These are phyloP conservation scores for Glossosoma conforme DNA, from an alignment of 1,140 invertebrate species.

Conservation along the genomic window DNA sequence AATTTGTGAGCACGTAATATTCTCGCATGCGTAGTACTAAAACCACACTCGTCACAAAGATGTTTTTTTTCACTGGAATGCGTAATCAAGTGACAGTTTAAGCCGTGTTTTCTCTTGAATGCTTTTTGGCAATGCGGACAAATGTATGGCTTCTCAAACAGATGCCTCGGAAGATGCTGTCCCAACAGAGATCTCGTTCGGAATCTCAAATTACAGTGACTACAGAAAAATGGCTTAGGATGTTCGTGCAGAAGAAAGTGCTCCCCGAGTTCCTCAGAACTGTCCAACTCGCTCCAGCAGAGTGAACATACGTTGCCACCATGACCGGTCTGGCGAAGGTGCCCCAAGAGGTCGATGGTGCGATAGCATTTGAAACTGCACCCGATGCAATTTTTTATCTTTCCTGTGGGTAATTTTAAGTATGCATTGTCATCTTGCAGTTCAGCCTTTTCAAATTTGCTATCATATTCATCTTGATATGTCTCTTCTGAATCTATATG, in stretches of 20 bases:
- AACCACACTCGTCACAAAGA: slow-evolving; percentile 59
- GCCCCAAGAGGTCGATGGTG: slow-evolving; percentile 40
- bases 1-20: slow-evolving; percentile 54
- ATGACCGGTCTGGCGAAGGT: slow-evolving; percentile 46
- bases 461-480: too few relatives aligned
- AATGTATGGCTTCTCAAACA: slow-evolving; percentile 51
- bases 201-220: slow-evolving; percentile 50
- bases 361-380: slow-evolving; percentile 42
- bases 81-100: slow-evolving; percentile 53
- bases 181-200: slow-evolving; percentile 49
- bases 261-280: slow-evolving; percentile 39
- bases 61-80: slow-evolving; percentile 55
- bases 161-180: slow-evolving; percentile 54
- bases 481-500: too few relatives aligned
- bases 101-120: slow-evolving; percentile 60
- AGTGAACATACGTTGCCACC: slow-evolving; percentile 47
- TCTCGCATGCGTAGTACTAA: slow-evolving; percentile 54
- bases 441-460: too few relatives aligned
- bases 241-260: slow-evolving; percentile 48
- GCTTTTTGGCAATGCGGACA: slow-evolving; percentile 55
- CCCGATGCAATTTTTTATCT: slow-evolving; percentile 41
- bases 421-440: too few relatives aligned
- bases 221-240: slow-evolving; percentile 51
- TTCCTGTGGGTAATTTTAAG: slow-evolving; percentile 29
- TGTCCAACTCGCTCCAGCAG: slow-evolving; percentile 46